These are phyloP conservation scores for Zosterops japonicus DNA, from an alignment of 2,113 vertebrate genomes.

Conservation along the genomic window DNA sequence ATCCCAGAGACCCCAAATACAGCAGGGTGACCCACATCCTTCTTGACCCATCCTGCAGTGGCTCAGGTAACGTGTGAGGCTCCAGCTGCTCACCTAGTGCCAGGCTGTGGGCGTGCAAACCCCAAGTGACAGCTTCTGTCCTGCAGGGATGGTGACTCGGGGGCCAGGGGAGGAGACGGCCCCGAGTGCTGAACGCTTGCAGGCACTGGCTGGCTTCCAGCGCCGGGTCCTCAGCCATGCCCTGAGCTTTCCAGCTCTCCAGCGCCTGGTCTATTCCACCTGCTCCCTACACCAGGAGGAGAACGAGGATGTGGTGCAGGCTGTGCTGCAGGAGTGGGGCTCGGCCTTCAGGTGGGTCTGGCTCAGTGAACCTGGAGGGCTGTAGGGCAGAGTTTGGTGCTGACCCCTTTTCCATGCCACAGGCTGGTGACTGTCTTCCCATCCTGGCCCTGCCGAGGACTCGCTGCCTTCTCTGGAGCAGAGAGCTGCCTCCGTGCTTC, in stretches of 20 bases:
- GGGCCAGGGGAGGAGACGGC: slow-evolving; percentile 10
- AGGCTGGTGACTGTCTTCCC: slow-evolving; percentile 83
- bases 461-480: slow-evolving; percentile 72
- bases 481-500: slow-evolving; percentile 86
- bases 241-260: slow-evolving; percentile 83
- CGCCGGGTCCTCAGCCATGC: slow-evolving; percentile 80
- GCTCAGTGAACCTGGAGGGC: fast-evolving
- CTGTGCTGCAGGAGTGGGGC: slow-evolving; percentile 75
- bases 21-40: slow-evolving; percentile 83
- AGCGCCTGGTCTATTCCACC: slow-evolving; percentile 89
- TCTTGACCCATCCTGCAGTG: slow-evolving; percentile 94
- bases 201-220: slow-evolving; percentile 87
- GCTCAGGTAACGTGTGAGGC: slow-evolving; percentile 80
- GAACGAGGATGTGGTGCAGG: slow-evolving; percentile 86
- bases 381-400: fast-evolving
- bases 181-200: slow-evolving; percentile 68
- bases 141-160: slow-evolving; percentile 82
- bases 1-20: slow-evolving; percentile 77
- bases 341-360: slow-evolving; percentile 78
- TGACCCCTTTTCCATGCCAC: background rate
- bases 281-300: slow-evolving; percentile 90
- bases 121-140: fast-evolving
- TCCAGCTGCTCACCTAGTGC: too few species aligned
- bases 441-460: slow-evolving; percentile 86
- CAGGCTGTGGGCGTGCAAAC: fast-evolving